Conservation (phyloP, 2,113 vertebrate genomes). For the Eubucco bourcierii region DNA sequence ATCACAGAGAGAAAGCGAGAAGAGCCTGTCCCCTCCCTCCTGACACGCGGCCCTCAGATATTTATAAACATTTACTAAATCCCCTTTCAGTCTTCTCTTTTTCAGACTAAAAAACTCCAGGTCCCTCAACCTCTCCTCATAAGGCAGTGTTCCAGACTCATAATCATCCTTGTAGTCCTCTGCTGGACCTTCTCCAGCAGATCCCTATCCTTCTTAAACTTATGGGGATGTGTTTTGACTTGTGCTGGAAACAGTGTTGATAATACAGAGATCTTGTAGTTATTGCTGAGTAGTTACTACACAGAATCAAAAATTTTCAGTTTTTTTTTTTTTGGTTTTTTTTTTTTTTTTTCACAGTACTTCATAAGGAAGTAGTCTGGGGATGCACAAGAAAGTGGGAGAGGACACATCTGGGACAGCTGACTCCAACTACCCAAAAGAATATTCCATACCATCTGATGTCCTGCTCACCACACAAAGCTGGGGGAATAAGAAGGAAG, state of each 20-base stretch:
- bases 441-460: background rate
- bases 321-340: background rate
- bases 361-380: background rate
- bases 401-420: background rate
- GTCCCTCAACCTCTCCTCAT: no score
- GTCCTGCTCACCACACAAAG: background rate
- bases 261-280: background rate
- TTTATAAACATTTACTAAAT: no score
- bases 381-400: background rate
- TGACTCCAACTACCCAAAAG: background rate
- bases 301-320: background rate
- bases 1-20: no score
- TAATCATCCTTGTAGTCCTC: no score
- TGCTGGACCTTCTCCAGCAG: no score
- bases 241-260: background rate
- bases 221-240: background rate
- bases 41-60: no score
- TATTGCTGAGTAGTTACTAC: background rate
- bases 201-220: no score
- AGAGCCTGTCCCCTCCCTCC: no score
- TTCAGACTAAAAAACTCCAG: no score
- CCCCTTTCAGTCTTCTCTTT: no score
- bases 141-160: no score
- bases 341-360: background rate
- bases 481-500: background rate